A percentile compares a stretch with the other conserved stretches of the same genome.
Evolutionary conservation across 2,113 vertebrate genomes (phyloP).

Genomic region (Alethe diademata): DNA sequence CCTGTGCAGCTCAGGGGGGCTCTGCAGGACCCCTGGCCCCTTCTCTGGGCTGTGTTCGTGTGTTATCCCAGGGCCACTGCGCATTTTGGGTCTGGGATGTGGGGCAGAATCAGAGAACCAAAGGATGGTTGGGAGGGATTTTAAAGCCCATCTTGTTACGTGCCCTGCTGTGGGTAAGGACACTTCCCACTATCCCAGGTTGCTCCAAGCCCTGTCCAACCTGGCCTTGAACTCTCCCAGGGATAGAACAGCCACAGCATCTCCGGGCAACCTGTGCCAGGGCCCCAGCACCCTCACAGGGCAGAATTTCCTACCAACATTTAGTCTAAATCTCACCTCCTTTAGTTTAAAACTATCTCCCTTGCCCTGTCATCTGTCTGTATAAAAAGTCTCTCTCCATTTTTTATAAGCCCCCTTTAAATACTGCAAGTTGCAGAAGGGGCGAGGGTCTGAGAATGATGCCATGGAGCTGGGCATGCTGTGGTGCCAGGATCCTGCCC

Average conservation of each 20-base stretch:
- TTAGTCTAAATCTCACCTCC: background rate
- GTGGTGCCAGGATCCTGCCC: background rate
- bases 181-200: background rate
- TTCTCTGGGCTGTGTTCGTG: fast-evolving
- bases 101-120: background rate
- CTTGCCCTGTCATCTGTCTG: background rate
- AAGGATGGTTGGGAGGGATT: background rate
- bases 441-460: fast-evolving
- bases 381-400: background rate
- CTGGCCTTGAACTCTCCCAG: background rate
- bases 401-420: background rate
- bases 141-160: background rate
- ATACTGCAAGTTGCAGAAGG: background rate
- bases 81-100: fast-evolving
- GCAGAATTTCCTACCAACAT: background rate
- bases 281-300: background rate
- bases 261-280: background rate
- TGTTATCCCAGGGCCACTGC: fast-evolving
- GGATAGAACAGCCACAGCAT: background rate
- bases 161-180: background rate
- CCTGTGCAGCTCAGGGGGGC: background rate
- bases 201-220: background rate
- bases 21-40: background rate
- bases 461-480: fast-evolving
- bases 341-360: background rate